Evolutionary conservation across 2,797 vertebrate species (phyloP).

Genomic region (Anniella stebbinsi): DNA sequence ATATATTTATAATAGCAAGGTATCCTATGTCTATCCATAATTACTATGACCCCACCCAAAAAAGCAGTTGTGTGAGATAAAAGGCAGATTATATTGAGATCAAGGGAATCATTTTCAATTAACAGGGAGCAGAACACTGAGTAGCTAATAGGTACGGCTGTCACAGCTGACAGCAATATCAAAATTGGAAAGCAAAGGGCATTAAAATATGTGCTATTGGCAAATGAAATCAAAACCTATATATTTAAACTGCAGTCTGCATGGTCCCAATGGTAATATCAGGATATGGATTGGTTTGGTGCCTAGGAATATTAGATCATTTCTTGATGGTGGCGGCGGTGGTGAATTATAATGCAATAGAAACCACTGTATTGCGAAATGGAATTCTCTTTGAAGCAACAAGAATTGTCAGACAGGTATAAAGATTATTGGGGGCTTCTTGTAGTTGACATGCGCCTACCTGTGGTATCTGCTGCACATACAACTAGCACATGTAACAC

Average conservation of each 20-base stretch:
- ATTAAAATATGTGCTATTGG: conserved; percentile 11
- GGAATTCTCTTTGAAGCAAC: not conserved
- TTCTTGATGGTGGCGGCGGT: not conserved
- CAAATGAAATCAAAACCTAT: not conserved
- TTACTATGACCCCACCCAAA: not conserved
- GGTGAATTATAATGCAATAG: not conserved
- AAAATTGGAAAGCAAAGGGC: conserved; percentile 3
- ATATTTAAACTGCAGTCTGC: not conserved
- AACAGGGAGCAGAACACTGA: not conserved
- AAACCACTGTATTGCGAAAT: not conserved
- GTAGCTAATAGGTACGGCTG: not conserved
- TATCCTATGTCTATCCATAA: not conserved
- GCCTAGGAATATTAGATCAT: not conserved
- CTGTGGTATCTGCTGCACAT: no score
- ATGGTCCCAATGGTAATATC: not conserved
- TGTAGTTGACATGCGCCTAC: no score
- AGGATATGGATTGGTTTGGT: not conserved
- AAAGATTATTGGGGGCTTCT: not conserved
- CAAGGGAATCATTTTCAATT: conserved; percentile 36
- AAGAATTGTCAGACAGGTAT: not conserved
- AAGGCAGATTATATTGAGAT: conserved; percentile 2
- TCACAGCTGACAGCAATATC: conserved; percentile 14
- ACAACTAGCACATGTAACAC: no score
- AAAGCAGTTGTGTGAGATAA: not conserved
- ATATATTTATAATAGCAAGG: not conserved